Evolutionary conservation across 1,140 invertebrate species (phyloP).

Genomic region (Bombus affinis): DNA sequence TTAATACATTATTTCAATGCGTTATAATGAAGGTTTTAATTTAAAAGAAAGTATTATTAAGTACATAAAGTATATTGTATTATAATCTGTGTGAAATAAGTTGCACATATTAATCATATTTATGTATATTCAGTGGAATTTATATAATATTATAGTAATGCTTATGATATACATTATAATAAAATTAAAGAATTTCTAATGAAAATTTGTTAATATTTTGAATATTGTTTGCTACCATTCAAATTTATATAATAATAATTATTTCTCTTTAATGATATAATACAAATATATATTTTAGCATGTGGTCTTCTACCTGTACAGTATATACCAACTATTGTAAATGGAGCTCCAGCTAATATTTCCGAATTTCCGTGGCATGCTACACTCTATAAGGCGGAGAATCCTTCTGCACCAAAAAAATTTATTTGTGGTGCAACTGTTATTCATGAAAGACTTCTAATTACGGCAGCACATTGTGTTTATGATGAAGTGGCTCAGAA

Average conservation of each 20-base stretch:
- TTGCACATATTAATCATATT: background rate
- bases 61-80: background rate
- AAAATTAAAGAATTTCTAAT: conserved; percentile 2
- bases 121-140: background rate
- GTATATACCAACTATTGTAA: conserved; percentile 68
- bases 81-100: conserved; percentile 12
- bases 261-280: background rate
- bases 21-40: background rate
- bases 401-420: conserved; percentile 53
- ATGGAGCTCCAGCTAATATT: conserved; percentile 68
- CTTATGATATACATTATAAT: background rate
- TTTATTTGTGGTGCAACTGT: conserved; percentile 79
- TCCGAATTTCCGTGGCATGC: conserved; percentile 80
- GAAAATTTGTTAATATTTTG: background rate
- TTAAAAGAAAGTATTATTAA: background rate
- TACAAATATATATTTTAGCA: conserved; percentile 67
- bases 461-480: conserved; percentile 80
- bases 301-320: conserved; percentile 68
- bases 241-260: background rate
- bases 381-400: conserved; percentile 69
- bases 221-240: background rate
- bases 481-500: conserved; percentile 63
- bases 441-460: conserved; percentile 72
- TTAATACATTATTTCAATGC: too few relatives aligned
- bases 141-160: background rate